Evolutionary conservation across 2,888 invertebrate genomes (phyloP), one percentile per base, ranked within the genome.

Genomic region (Euproctis similis): DNA sequence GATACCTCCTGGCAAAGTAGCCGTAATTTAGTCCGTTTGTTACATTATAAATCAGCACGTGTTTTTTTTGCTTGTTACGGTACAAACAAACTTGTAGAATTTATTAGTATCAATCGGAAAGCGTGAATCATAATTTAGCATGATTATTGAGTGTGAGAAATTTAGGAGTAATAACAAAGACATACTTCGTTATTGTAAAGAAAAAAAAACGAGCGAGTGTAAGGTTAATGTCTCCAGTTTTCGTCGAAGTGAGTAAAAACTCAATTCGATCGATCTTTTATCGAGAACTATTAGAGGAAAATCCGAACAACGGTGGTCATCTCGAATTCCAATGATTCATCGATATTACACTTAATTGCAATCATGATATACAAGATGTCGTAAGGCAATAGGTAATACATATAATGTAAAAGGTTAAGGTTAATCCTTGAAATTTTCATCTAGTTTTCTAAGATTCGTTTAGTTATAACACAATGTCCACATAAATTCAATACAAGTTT

Each of bases 21-120:
- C 21, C 28, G 27, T 42, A 26, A 40, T 17, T n/a, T n/a, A n/a
- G n/a, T 3, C 6, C 10, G 11, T 6, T 4, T 14, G 14, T 14
- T 6, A 14, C n/a, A n/a, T n/a, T n/a, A n/a, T n/a, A 14, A 4
- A 18, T 16, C 20, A 26, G 20, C 47, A 44, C 36, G 34, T 44
- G 45, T 27, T n/a, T n/a, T n/a, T n/a, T n/a, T 45, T 43, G 35
- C 38, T 39, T 37, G 36, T 55, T 61, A 59, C 61, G 46, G 63
- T 59, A 14, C 14, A 14, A 14, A 4, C 14, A 40, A 47, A 51
- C 37, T 48, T 42, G 47, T 52, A 45, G 49, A 39, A 52, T 44
- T 51, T 54, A 44, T 60, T 52, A 54, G 57, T 47, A 49, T 47
- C 53, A 53, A 57, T 62, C 53, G 50, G 46, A 53, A 58, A 49